Conservation (phyloP, 2,113 vertebrate genomes). For the Cavia aperea region DNA sequence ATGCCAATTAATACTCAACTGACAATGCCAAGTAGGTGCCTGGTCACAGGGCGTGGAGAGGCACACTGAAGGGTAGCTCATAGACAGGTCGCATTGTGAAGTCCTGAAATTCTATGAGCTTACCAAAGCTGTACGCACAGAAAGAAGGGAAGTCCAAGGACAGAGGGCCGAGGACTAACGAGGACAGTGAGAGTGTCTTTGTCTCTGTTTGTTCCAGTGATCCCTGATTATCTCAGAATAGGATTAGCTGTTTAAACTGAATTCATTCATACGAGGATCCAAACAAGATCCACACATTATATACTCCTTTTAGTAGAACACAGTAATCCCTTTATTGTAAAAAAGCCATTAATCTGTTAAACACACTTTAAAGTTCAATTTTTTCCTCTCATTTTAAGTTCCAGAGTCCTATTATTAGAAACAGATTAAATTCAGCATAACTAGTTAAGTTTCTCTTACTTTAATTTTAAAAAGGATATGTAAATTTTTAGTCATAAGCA, state of each 20-base stretch:
- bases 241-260: background rate
- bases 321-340: background rate
- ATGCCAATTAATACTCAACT: background rate
- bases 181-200: background rate
- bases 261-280: background rate
- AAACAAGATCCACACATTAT: background rate
- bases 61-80: background rate
- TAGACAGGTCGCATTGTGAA: background rate
- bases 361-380: background rate
- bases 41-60: background rate
- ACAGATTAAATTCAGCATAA: background rate
- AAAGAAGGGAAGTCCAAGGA: background rate
- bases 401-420: background rate
- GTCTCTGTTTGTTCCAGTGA: background rate
- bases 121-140: background rate
- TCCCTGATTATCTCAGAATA: background rate
- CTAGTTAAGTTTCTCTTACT: background rate
- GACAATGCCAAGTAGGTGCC: background rate
- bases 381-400: background rate
- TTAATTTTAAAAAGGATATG: conserved; percentile 14
- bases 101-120: background rate
- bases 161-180: background rate
- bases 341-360: background rate
- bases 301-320: background rate
- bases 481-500: background rate